Conservation (phyloP, 1,140 invertebrate genomes). For the Dendrolimus kikuchii region DNA sequence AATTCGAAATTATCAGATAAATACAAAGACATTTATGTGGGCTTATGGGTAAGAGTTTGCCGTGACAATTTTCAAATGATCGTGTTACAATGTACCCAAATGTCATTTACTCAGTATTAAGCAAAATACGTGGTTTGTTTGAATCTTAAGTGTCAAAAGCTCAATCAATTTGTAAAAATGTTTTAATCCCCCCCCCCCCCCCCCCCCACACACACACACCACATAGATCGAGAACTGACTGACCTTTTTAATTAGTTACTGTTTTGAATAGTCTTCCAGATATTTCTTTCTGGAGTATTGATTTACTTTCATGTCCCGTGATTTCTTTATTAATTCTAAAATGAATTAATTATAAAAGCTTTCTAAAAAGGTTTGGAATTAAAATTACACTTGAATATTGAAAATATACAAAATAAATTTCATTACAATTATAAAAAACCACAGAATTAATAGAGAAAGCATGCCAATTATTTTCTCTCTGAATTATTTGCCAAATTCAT, state of each 20-base stretch:
- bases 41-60: no score
- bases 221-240: no score
- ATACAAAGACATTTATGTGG: no score
- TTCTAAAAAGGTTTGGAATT: not conserved
- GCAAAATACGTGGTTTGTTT: constrained; percentile 9
- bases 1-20: no score
- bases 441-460: no score
- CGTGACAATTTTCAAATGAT: constrained; percentile 15
- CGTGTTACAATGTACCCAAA: constrained; percentile 30
- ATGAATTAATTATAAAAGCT: not conserved
- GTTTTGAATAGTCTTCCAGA: no score
- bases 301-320: no score
- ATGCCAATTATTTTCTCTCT: no score
- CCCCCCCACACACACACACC: not conserved
- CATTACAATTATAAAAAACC: no score
- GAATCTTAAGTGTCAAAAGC: constrained; percentile 49
- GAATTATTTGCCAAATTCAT: not conserved
- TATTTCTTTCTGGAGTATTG: no score
- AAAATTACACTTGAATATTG: not conserved
- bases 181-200: not conserved
- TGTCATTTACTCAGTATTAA: constrained; percentile 1
- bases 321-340: not conserved
- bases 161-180: constrained; percentile 29
- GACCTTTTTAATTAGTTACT: no score
- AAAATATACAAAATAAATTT: not conserved